phyloP scores from a whole-genome alignment of 1,140 invertebrate genomes.

The Pseudoatta argentina region DNA sequence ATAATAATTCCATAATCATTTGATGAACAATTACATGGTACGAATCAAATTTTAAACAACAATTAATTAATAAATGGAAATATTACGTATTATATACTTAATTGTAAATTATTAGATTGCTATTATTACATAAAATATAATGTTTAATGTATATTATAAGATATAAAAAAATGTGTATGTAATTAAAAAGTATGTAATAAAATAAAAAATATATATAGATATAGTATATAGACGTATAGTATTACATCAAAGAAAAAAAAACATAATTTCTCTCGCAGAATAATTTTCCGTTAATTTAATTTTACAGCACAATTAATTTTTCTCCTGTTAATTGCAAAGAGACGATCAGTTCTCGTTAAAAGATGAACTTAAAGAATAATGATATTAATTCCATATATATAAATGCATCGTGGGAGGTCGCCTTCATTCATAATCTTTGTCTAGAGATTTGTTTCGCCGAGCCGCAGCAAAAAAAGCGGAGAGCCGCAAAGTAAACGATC shows the following conservation, averaged over 20 bases:
- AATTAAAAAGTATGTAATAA: neutral
- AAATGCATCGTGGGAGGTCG: conserved; percentile 19
- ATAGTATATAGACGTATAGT: neutral
- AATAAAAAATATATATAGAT: neutral
- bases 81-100: neutral
- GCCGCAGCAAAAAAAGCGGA: neutral
- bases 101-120: neutral
- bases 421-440: conserved; percentile 29
- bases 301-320: neutral
- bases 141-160: neutral
- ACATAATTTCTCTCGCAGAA: neutral
- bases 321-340: neutral
- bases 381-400: neutral
- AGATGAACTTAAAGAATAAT: neutral
- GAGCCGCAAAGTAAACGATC: conserved; percentile 43
- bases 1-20: conserved; percentile 4
- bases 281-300: neutral
- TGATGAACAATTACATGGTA: neutral
- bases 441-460: conserved; percentile 37
- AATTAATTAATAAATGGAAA: neutral
- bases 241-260: neutral
- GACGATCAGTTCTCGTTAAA: neutral
- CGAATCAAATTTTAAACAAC: neutral
- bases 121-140: neutral
- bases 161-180: neutral